Evolutionary conservation across 2,888 invertebrate species (phyloP).

Genomic region (Xestia rhomboidea): DNA sequence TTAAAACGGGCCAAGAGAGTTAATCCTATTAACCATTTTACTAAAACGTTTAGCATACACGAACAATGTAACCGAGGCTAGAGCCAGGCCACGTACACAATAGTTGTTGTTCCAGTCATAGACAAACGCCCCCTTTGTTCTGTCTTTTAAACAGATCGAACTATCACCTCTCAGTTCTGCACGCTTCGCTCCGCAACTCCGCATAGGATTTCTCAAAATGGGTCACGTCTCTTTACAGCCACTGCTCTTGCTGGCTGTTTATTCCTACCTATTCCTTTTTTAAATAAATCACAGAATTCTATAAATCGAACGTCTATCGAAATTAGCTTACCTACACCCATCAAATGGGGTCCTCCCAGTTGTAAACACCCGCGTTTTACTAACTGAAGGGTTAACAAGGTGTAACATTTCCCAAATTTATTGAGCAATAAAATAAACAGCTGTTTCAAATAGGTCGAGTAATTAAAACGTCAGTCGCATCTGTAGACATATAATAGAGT

Average conservation of each 20-base stretch:
- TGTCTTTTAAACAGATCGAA: conserved; percentile 49
- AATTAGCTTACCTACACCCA: conserved; percentile 19
- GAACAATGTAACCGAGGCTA: conserved; percentile 37
- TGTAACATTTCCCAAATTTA: conserved; percentile 46
- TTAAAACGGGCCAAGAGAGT: conserved; percentile 35
- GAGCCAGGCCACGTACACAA: conserved; percentile 31
- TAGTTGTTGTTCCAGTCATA: conserved; percentile 49
- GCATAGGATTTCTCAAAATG: conserved; percentile 41
- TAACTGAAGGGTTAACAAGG: conserved; percentile 44
- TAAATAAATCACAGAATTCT: neutral
- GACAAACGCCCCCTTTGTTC: conserved; percentile 56
- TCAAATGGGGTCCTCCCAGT: conserved; percentile 30
- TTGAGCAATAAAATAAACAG: conserved; percentile 59
- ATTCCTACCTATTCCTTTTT: too few species aligned
- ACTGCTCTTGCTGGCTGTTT: conserved; percentile 4
- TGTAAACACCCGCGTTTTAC: conserved; percentile 31
- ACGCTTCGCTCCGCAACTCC: conserved; percentile 5
- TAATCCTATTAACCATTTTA: conserved; percentile 44
- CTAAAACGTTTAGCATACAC: conserved; percentile 53
- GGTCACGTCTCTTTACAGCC: conserved; percentile 27
- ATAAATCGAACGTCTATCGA: conserved; percentile 19
- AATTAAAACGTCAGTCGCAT: conserved; percentile 56
- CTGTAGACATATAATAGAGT: conserved; percentile 13
- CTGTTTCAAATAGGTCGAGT: conserved; percentile 47
- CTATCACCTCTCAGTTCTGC: conserved; percentile 44